phyloP scores from a whole-genome alignment of 2,888 invertebrate genomes.

The Synergus umbraculus region DNA sequence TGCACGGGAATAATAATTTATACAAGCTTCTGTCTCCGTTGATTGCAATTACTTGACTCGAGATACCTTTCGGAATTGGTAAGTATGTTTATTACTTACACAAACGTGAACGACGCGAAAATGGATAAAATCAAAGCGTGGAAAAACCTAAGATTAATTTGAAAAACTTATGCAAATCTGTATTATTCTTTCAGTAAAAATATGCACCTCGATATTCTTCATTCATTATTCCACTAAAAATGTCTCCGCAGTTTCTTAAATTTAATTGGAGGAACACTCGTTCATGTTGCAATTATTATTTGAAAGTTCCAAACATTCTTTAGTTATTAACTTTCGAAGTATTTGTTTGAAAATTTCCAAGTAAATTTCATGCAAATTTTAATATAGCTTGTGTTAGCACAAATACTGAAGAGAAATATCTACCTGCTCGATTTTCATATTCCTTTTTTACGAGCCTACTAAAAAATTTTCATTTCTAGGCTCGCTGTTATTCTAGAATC shows the following conservation, averaged over 20 bases:
- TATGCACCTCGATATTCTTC: not conserved
- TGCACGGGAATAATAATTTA: conserved; percentile 25
- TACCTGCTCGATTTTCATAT: not conserved
- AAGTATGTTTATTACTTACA: not conserved
- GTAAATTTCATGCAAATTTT: too few species aligned
- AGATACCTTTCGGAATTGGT: conserved; percentile 1
- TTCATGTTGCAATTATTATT: too few species aligned
- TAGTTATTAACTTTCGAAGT: too few species aligned
- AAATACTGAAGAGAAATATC: not conserved
- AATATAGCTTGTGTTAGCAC: not conserved
- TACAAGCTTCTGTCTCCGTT: conserved; percentile 15
- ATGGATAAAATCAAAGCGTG: not conserved
- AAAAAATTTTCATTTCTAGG: not conserved
- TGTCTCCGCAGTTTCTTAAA: too few species aligned
- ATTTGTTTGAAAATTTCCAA: too few species aligned
- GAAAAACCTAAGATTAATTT: not conserved
- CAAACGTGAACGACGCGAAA: not conserved
- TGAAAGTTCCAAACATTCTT: too few species aligned
- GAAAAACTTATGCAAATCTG: not conserved
- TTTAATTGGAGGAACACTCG: too few species aligned
- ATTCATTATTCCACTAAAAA: not conserved
- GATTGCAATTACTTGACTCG: conserved; percentile 29
- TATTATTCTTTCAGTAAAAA: not conserved
- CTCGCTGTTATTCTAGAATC: not conserved
- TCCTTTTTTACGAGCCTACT: not conserved